phyloP scores from a whole-genome alignment of 35 echinoderm and acorn worm genomes.

The Apostichopus parvimensis region DNA sequence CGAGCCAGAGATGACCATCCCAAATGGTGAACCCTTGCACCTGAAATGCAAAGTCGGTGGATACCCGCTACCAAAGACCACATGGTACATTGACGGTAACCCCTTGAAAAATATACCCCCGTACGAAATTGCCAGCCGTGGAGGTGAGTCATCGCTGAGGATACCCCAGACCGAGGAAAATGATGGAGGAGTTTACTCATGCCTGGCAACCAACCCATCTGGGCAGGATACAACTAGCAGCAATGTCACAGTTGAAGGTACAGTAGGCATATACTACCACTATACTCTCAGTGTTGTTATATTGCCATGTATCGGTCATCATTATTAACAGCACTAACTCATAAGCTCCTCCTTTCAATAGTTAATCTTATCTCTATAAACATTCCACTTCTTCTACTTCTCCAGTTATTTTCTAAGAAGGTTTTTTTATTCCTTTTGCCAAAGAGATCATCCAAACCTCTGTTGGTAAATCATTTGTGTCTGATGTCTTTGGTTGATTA shows the following conservation, averaged over 20 bases:
- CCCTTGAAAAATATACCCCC: constrained; percentile 33
- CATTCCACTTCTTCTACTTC: too few species aligned
- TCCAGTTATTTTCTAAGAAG: too few species aligned
- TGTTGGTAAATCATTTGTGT: too few species aligned
- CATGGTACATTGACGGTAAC: constrained; percentile 31
- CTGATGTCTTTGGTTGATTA: too few species aligned
- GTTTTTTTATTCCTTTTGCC: too few species aligned
- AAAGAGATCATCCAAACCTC: too few species aligned
- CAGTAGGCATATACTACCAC: not conserved
- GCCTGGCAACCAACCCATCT: constrained; percentile 53
- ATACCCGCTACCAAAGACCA: constrained; percentile 39
- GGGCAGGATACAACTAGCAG: constrained; percentile 55
- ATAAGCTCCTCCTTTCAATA: too few species aligned
- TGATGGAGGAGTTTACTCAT: constrained; percentile 62
- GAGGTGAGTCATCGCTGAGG: constrained; percentile 7
- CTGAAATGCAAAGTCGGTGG: constrained; percentile 45
- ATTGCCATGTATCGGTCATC: too few species aligned
- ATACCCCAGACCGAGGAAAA: constrained; percentile 30
- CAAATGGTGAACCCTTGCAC: constrained; percentile 7
- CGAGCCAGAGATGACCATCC: constrained; percentile 33
- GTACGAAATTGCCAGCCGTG: constrained; percentile 26
- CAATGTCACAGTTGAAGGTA: constrained; percentile 45
- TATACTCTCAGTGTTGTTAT: not conserved
- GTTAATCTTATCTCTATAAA: not conserved
- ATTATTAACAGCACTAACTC: too few species aligned